Conservation (phyloP, 1,140 invertebrate genomes). For the Phortica variegata region DNA sequence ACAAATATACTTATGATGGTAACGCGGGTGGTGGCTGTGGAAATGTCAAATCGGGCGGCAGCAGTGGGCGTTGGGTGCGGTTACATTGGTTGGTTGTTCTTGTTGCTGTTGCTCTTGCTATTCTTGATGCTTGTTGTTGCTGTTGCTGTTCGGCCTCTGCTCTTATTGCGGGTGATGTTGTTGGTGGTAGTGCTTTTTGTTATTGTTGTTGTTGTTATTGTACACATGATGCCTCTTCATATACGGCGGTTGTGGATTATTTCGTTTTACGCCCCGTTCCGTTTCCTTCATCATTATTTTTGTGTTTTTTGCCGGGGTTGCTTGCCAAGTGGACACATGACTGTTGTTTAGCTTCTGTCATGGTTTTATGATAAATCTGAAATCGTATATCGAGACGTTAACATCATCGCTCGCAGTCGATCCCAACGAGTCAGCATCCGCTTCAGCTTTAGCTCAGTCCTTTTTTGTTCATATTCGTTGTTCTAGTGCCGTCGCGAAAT, state of each 20-base stretch:
- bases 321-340: slow-evolving; percentile 46
- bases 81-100: slow-evolving; percentile 26
- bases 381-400: slow-evolving; percentile 56
- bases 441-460: neutral
- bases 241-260: slow-evolving; percentile 49
- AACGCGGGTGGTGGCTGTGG: slow-evolving; percentile 9
- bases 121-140: slow-evolving; percentile 12
- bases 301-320: slow-evolving; percentile 52
- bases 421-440: slow-evolving; percentile 12
- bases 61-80: slow-evolving; percentile 27
- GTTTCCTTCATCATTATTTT: too few species aligned
- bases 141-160: slow-evolving; percentile 22
- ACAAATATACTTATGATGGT: neutral
- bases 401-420: slow-evolving; percentile 40
- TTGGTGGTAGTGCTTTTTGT: slow-evolving; percentile 47
- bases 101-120: slow-evolving; percentile 15
- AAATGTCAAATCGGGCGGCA: neutral
- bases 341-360: slow-evolving; percentile 48
- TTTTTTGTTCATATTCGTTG: slow-evolving; percentile 1
- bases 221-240: too few species aligned
- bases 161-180: slow-evolving; percentile 11
- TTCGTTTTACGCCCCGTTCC: too few species aligned
- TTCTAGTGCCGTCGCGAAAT: slow-evolving; percentile 22
- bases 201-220: too few species aligned
- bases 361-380: slow-evolving; percentile 57